Evolutionary conservation across 2,113 vertebrate genomes (phyloP).

Genomic region (Perca flavescens): DNA sequence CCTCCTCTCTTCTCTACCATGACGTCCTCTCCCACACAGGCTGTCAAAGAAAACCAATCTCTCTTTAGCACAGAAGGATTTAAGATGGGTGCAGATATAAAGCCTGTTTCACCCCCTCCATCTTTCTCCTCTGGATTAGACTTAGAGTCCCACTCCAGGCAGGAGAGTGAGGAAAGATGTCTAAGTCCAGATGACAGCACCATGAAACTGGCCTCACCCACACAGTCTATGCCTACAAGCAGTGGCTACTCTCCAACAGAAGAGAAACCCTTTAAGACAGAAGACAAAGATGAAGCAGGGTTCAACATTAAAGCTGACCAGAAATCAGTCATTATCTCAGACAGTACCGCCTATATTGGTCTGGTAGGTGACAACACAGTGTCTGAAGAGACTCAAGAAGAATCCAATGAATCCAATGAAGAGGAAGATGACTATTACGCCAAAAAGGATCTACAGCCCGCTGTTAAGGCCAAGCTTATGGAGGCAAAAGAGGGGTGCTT

Average conservation of each 20-base stretch:
- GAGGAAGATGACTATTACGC: slow-evolving; percentile 67
- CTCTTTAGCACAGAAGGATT: slow-evolving; percentile 52
- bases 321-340: slow-evolving; percentile 70
- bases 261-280: slow-evolving; percentile 86
- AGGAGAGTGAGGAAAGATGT: slow-evolving; percentile 91
- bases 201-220: slow-evolving; percentile 94
- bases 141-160: slow-evolving; percentile 75
- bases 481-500: slow-evolving; percentile 93
- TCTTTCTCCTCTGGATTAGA: slow-evolving; percentile 73
- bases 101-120: slow-evolving; percentile 67
- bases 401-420: slow-evolving; percentile 80
- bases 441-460: slow-evolving; percentile 78
- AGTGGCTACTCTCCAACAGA: slow-evolving; percentile 94
- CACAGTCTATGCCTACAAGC: slow-evolving; percentile 93
- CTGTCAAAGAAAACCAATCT: slow-evolving; percentile 49
- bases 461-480: slow-evolving; percentile 84
- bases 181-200: slow-evolving; percentile 95
- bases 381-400: slow-evolving; percentile 58
- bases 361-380: slow-evolving; percentile 85
- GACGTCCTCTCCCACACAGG: slow-evolving; percentile 47
- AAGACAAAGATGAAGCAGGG: slow-evolving; percentile 69
- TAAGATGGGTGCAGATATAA: slow-evolving; percentile 51
- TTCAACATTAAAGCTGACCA: slow-evolving; percentile 47
- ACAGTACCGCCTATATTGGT: slow-evolving; percentile 72
- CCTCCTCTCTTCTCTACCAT: slow-evolving; percentile 34